These are phyloP conservation scores for Tamias sibiricus DNA, from an alignment of 2,113 vertebrate genomes.

Conservation along the genomic window DNA sequence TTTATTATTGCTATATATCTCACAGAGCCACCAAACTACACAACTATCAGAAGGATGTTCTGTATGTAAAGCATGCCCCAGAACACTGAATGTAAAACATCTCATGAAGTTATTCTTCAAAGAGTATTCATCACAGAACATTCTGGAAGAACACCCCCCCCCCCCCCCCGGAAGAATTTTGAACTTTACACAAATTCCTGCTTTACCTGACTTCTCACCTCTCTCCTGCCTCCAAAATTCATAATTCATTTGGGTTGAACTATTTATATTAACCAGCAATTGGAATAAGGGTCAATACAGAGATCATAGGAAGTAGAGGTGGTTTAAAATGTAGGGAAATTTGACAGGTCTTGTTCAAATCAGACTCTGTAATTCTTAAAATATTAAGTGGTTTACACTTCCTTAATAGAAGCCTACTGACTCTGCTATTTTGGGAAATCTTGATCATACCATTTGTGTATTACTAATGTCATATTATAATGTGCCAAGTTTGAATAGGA, in stretches of 20 bases:
- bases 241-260: background rate
- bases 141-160: background rate
- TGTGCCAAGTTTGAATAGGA: conserved; percentile 39
- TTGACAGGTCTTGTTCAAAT: conserved; percentile 13
- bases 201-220: background rate
- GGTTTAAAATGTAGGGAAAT: background rate
- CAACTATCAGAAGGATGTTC: background rate
- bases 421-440: background rate
- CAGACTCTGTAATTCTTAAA: conserved; percentile 3
- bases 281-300: background rate
- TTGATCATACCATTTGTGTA: background rate
- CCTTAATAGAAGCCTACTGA: background rate
- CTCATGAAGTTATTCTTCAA: background rate
- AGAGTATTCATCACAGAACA: background rate
- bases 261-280: background rate
- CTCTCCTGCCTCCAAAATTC: background rate
- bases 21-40: background rate
- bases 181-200: background rate
- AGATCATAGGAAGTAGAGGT: background rate
- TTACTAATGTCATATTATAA: background rate
- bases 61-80: background rate
- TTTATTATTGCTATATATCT: background rate
- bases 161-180: background rate
- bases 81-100: fast-evolving
- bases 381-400: background rate